A percentile compares a stretch with the other conserved stretches of the same genome.
These are phyloP conservation scores for Smittia aterrima DNA, from an alignment of 2,888 invertebrate genomes.

Conservation along the genomic window DNA sequence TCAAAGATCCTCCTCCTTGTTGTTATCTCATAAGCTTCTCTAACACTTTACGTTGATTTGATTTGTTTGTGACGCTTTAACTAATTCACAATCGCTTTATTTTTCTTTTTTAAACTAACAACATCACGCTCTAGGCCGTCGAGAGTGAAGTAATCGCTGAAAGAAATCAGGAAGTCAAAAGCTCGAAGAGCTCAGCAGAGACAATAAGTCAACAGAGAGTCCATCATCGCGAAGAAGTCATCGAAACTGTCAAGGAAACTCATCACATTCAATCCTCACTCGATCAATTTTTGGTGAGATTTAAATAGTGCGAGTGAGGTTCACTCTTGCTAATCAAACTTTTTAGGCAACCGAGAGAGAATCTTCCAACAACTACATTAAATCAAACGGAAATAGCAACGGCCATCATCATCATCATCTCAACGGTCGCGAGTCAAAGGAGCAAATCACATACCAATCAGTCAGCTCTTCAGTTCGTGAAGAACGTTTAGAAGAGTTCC, in stretches of 20 bases:
- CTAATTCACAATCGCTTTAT: too few relatives aligned
- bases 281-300: conserved; percentile 35
- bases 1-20: too few relatives aligned
- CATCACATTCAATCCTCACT: conserved; percentile 5
- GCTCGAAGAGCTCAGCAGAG: conserved; percentile 20
- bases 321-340: not conserved
- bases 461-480: not conserved
- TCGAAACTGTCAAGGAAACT: conserved; percentile 20
- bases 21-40: too few relatives aligned
- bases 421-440: not conserved
- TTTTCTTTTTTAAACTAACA: too few relatives aligned
- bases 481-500: not conserved
- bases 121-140: conserved; percentile 16
- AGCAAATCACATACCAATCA: not conserved
- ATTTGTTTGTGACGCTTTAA: too few relatives aligned
- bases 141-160: not conserved
- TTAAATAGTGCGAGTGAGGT: not conserved
- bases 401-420: not conserved
- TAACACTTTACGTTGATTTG: too few relatives aligned
- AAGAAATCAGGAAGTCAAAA: conserved; percentile 11
- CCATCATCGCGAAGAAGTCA: conserved; percentile 1
- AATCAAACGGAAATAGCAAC: not conserved
- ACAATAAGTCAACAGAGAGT: not conserved
- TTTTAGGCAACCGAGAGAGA: not conserved
- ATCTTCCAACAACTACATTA: not conserved